phyloP scores from a whole-genome alignment of 2,113 vertebrate species.

The Ptilorrhoa leucosticta region DNA sequence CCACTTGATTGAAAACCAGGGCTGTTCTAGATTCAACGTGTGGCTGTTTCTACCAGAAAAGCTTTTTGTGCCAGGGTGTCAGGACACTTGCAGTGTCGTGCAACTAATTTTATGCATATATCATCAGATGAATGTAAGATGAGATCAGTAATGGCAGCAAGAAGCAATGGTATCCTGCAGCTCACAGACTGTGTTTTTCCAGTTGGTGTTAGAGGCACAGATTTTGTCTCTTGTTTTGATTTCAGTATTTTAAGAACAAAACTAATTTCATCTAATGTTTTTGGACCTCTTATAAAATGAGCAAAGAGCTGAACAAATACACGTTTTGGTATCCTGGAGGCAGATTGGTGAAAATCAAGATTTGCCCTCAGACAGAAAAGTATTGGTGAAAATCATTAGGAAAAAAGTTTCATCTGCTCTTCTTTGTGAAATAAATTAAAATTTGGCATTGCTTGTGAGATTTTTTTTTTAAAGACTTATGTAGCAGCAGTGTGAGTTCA shows the following conservation, averaged over 20 bases:
- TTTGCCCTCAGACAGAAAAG: neutral
- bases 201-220: neutral
- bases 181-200: accelerated
- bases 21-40: neutral
- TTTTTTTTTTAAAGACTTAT: neutral
- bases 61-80: neutral
- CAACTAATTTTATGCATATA: neutral
- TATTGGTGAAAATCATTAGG: neutral
- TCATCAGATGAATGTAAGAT: neutral
- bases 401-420: neutral
- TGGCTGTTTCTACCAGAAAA: neutral
- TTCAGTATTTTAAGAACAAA: neutral
- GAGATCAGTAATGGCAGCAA: neutral
- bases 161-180: neutral
- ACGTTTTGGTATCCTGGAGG: neutral
- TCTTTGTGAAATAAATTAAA: neutral
- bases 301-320: neutral
- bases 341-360: neutral
- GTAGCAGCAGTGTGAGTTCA: neutral
- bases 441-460: neutral
- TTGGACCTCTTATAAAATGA: neutral
- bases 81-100: neutral
- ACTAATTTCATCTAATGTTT: neutral
- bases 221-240: neutral
- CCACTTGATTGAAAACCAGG: neutral